These are phyloP conservation scores for Nylanderia fulva DNA, from an alignment of 1,140 invertebrate genomes.

Conservation along the genomic window DNA sequence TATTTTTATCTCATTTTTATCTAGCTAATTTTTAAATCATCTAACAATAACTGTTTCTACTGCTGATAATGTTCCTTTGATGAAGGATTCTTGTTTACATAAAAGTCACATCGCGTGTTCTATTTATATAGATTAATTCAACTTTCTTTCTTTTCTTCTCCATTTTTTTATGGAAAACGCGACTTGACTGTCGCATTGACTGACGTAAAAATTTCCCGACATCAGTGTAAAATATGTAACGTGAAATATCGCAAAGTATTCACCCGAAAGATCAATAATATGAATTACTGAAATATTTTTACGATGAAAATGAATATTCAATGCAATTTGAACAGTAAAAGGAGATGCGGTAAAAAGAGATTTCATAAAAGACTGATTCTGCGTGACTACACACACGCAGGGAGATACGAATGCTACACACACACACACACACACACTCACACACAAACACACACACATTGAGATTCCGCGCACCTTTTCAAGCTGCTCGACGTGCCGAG, in stretches of 20 bases:
- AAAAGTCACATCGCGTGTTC: background rate
- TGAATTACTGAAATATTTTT: background rate
- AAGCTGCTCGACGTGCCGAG: slow-evolving; percentile 43
- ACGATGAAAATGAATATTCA: background rate
- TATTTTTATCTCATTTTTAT: too few relatives aligned
- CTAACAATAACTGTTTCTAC: too few relatives aligned
- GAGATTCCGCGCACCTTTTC: slow-evolving; percentile 20
- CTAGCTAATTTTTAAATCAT: too few relatives aligned
- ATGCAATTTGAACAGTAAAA: background rate
- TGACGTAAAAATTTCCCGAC: too few relatives aligned
- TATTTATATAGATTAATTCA: background rate
- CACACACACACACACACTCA: background rate
- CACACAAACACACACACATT: background rate
- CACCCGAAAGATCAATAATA: background rate
- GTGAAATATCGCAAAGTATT: too few relatives aligned
- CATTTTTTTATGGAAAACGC: too few relatives aligned
- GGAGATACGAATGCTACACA: too few relatives aligned
- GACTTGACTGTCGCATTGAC: too few relatives aligned
- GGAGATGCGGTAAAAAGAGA: background rate
- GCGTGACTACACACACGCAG: background rate
- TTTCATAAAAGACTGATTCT: slow-evolving; percentile 17
- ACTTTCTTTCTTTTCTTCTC: background rate
- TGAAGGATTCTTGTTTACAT: background rate
- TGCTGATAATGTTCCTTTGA: background rate
- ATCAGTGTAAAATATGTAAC: too few relatives aligned